phyloP scores from a whole-genome alignment of 2,888 invertebrate genomes.

The Lamellibrachia columna region DNA sequence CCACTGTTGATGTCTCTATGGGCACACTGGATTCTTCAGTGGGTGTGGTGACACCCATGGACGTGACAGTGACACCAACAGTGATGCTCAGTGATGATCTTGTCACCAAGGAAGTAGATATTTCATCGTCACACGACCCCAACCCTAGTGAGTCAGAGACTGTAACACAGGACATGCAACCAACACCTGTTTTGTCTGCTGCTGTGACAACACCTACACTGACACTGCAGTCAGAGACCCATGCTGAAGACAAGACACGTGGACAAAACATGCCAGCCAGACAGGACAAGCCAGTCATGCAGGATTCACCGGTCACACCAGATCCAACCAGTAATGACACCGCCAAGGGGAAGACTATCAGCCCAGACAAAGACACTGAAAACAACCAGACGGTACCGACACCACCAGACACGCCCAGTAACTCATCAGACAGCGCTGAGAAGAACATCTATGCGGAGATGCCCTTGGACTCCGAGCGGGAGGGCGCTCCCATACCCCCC shows the following conservation, averaged over 20 bases:
- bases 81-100: not conserved
- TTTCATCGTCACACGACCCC: not conserved
- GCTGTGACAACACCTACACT: not conserved
- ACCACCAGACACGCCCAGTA: not conserved
- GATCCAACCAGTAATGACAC: conserved; percentile 28
- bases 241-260: not conserved
- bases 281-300: not conserved
- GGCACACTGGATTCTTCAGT: not conserved
- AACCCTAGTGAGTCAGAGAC: not conserved
- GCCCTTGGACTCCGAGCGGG: not conserved
- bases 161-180: not conserved
- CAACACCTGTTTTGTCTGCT: not conserved
- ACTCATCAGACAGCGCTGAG: not conserved
- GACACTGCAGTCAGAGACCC: not conserved
- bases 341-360: not conserved
- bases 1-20: not conserved
- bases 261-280: not conserved
- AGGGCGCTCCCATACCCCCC: not conserved
- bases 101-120: not conserved
- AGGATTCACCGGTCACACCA: conserved; percentile 35
- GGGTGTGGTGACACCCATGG: not conserved
- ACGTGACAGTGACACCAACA: not conserved
- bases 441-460: conserved; percentile 34
- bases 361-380: not conserved
- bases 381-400: not conserved